These are phyloP conservation scores for Mustela nigripes DNA, from an alignment of 2,113 vertebrate genomes.

Conservation along the genomic window DNA sequence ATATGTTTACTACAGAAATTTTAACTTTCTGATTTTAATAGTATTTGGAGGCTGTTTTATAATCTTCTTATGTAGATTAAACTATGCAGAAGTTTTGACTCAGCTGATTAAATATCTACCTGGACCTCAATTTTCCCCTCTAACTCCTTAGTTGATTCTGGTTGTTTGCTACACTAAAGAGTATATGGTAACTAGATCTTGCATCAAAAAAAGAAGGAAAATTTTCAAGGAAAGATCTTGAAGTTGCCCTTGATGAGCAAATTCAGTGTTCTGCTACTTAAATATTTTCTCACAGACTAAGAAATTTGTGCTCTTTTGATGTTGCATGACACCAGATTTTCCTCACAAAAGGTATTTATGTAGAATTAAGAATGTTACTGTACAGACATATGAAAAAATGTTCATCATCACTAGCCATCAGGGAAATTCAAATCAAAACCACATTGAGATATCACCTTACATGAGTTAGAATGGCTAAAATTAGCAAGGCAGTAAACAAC, in stretches of 20 bases:
- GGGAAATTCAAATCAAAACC: too few relatives aligned
- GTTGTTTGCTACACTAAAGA: not conserved
- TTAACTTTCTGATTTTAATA: slow-evolving; percentile 12
- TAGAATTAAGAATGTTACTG: not conserved
- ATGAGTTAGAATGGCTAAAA: too few relatives aligned
- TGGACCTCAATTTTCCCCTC: not conserved
- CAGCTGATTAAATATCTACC: not conserved
- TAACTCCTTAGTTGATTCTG: not conserved
- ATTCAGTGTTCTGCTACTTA: not conserved
- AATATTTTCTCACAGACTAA: not conserved
- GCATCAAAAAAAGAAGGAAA: not conserved
- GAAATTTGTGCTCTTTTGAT: not conserved
- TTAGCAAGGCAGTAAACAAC: too few relatives aligned
- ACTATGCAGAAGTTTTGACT: not conserved
- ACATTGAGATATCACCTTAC: too few relatives aligned
- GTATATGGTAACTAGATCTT: not conserved
- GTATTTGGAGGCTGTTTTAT: not conserved
- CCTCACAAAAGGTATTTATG: slow-evolving; percentile 11
- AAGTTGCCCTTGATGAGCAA: not conserved
- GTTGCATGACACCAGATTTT: not conserved
- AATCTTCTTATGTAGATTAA: not conserved
- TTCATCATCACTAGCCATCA: too few relatives aligned
- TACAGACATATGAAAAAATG: slow-evolving; percentile 7
- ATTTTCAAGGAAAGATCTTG: not conserved
- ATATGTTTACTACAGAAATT: not conserved